Percentiles rank a stretch among this genome's conserved stretches.
Conservation (phyloP, 2,113 vertebrate genomes). For the Eulemur macaco region DNA sequence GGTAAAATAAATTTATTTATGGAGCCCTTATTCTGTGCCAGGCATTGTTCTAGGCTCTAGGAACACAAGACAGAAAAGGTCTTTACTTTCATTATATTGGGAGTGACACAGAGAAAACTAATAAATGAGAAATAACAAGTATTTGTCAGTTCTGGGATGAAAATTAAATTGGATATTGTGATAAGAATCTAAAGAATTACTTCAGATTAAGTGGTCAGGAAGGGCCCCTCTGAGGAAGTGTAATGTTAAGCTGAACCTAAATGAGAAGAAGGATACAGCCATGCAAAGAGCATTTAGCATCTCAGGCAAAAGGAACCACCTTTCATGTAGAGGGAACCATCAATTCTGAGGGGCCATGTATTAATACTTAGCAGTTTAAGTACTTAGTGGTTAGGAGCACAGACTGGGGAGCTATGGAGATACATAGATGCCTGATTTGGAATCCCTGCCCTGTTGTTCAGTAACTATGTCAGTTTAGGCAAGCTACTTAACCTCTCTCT, state of each 20-base stretch:
- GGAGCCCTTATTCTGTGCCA: background rate
- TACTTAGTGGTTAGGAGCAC: background rate
- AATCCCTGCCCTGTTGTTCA: background rate
- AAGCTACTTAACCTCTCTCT: background rate
- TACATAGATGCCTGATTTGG: background rate
- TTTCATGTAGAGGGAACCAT: background rate
- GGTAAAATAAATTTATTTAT: slow-evolving; percentile 2
- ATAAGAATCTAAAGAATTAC: slow-evolving; percentile 9
- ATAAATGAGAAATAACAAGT: background rate
- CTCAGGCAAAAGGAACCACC: background rate
- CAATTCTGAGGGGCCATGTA: background rate
- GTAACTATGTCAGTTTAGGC: background rate
- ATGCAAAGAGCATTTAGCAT: background rate
- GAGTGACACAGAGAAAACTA: slow-evolving; percentile 20
- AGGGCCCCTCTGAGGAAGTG: background rate
- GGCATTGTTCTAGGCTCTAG: background rate
- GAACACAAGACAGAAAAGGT: background rate
- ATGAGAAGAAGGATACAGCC: background rate
- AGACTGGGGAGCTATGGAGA: too few relatives aligned
- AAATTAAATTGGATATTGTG: background rate
- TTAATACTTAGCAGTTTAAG: background rate
- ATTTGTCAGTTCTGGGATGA: background rate
- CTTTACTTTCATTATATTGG: background rate
- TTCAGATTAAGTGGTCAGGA: background rate
- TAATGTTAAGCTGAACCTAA: background rate